phyloP scores from a whole-genome alignment of 2,113 vertebrate genomes.

The Toxotes jaculatrix region DNA sequence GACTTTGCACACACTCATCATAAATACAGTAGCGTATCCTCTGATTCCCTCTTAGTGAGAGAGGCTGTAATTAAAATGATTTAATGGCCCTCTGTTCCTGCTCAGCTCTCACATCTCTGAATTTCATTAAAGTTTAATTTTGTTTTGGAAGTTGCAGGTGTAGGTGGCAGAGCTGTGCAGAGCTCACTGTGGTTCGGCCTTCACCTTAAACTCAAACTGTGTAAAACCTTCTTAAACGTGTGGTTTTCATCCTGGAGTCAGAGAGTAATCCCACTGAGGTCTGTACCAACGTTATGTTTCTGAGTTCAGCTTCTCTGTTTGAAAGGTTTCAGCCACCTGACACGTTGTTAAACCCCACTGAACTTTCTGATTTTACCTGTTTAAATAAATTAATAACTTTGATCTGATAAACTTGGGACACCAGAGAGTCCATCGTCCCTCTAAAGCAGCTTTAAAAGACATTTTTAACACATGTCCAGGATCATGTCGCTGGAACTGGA shows the following conservation, averaged over 20 bases:
- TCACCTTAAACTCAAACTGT: not conserved
- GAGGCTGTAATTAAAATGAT: slow-evolving; percentile 15
- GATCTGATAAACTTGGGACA: not conserved
- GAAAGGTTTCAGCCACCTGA: not conserved
- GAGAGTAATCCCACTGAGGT: not conserved
- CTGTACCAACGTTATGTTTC: not conserved
- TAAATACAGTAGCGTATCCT: not conserved
- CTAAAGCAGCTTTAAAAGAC: too few species aligned
- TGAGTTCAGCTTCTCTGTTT: not conserved
- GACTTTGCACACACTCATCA: not conserved
- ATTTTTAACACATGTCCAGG: too few species aligned
- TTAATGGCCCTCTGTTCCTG: not conserved
- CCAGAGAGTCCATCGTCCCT: not conserved
- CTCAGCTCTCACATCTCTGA: slow-evolving; percentile 19
- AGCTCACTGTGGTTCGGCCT: not conserved
- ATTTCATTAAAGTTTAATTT: slow-evolving; percentile 55
- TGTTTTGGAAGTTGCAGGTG: slow-evolving; percentile 6
- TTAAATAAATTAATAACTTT: not conserved
- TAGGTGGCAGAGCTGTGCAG: not conserved
- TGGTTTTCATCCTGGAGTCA: not conserved
- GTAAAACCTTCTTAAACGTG: not conserved
- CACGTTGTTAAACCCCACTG: not conserved
- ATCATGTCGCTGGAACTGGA: too few species aligned
- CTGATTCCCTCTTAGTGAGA: not conserved
- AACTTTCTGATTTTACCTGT: not conserved